Base-by-base conservation (phyloP, 2,797 vertebrate genomes). In the Gymnothorax javanicus region DNA sequence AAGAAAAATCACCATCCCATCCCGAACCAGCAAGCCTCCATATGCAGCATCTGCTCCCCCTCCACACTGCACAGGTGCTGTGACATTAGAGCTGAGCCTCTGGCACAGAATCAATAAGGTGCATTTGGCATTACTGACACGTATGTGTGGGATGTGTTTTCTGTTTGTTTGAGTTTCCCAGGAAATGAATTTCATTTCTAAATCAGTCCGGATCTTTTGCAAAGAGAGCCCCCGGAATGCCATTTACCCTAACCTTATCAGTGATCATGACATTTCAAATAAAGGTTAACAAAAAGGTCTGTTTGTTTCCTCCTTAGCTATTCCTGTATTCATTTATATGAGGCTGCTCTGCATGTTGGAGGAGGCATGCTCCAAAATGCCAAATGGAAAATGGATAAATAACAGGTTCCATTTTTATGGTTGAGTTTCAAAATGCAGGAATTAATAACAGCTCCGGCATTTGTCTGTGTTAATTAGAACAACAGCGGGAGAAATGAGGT, bases 191-290 rank as follows among this genome's bases (percentile, higher is more conserved):
- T 62, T 57, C 64, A 71, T 87, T 56, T 57, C 62, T 83, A 73
- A 69, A 64, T 15, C 62, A 33, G 60, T 62, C 56, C 67, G 23
- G 54, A 83, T 23, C 57, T 57, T 69, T 20, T 58, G 62, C 62
- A 20, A 8, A 57, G 27, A 73, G 69, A 87, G 83, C 67, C 67
- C 33, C 25, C 60, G 25, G 54, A 52, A 86, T 87, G 86, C 69
- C 82, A 86, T 86, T 86, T 86, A 87, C 86, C 86, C 33, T 87
- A 87, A 87, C 81, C 86, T 87, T 87, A 83, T 83, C 86, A 87
- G 86, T 73, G 86, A 60, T 81, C 81, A 71, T 87, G 86, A 58
- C 86, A 87, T 87, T 87, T 87, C 64, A 83, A 87, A 83, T 87
- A 87, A 87, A 87, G 86, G 81, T 87, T 87, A 87, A 64, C 64